Percentiles rank a stretch among this genome's conserved stretches.
Evolutionary conservation across 2,797 vertebrate genomes (phyloP).

Genomic region (Alauda arvensis): DNA sequence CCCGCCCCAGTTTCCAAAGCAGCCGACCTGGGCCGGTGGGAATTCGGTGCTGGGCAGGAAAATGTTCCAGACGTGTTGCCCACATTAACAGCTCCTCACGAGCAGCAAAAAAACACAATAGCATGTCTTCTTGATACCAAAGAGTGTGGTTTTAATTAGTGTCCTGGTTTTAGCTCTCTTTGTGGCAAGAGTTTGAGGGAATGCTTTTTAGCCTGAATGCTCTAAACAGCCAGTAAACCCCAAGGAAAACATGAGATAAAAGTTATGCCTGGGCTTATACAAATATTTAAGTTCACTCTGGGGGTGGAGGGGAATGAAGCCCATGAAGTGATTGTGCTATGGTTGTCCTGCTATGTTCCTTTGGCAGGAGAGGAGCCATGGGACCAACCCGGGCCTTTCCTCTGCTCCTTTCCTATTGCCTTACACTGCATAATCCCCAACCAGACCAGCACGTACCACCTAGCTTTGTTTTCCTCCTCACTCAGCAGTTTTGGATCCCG

Average conservation of each 20-base stretch:
- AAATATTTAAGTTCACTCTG: constrained; percentile 54
- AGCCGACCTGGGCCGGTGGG: not conserved
- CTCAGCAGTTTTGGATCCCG: constrained; percentile 81
- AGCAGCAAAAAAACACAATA: constrained; percentile 22
- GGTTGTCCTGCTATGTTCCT: constrained; percentile 2
- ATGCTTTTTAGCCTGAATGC: constrained; percentile 46
- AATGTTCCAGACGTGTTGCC: constrained; percentile 47
- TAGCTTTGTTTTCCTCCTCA: constrained; percentile 86
- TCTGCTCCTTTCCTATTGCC: constrained; percentile 72
- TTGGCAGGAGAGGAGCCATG: constrained; percentile 44
- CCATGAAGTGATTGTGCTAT: constrained; percentile 36
- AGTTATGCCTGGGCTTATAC: constrained; percentile 45
- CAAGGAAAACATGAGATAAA: constrained; percentile 49
- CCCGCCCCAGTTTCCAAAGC: not conserved
- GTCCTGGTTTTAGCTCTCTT: constrained; percentile 50
- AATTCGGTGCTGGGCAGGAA: constrained; percentile 5
- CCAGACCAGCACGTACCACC: constrained; percentile 80
- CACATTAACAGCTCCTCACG: constrained; percentile 46
- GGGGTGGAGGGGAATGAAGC: constrained; percentile 40
- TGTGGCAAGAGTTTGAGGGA: constrained; percentile 30
- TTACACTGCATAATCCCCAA: constrained; percentile 76
- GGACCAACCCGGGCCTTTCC: not conserved
- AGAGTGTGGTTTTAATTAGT: constrained; percentile 72
- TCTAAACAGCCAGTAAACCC: constrained; percentile 60
- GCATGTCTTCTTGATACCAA: constrained; percentile 39